Percentiles rank a stretch among this genome's conserved stretches.
Conservation (phyloP, 1,140 invertebrate species). For the Andricus grossulariae region DNA sequence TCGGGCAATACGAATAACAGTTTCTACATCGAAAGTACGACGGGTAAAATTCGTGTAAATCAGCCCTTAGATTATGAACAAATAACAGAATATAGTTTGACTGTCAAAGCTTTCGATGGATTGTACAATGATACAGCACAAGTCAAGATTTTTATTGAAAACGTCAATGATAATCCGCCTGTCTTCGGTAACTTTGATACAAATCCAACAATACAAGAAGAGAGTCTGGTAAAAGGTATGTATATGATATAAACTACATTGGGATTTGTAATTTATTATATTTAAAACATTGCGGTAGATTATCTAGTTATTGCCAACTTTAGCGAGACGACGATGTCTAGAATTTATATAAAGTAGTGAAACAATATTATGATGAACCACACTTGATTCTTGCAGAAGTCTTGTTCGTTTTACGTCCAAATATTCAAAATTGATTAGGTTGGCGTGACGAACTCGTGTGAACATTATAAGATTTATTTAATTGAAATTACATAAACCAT, state of each 20-base stretch:
- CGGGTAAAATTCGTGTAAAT: constrained; percentile 87
- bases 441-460: too few species aligned
- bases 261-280: too few species aligned
- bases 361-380: too few species aligned
- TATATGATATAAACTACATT: constrained; percentile 61
- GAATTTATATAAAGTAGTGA: too few species aligned
- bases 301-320: too few species aligned
- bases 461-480: too few species aligned
- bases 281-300: too few species aligned
- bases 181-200: constrained; percentile 81
- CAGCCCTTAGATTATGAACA: constrained; percentile 90
- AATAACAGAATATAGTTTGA: constrained; percentile 85
- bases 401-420: too few species aligned
- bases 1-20: constrained; percentile 86
- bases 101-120: constrained; percentile 87
- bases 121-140: constrained; percentile 84
- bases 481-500: too few species aligned
- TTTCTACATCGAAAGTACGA: constrained; percentile 86
- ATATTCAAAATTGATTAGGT: too few species aligned
- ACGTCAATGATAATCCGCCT: constrained; percentile 90
- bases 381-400: too few species aligned
- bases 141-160: constrained; percentile 86
- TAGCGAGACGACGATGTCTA: too few species aligned
- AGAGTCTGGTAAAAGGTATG: constrained; percentile 79
- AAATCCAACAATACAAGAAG: constrained; percentile 84